Percentiles rank a stretch among this genome's conserved stretches.
Evolutionary conservation across 92 coral and sea anemone genomes (phyloP).

Genomic region (Paramuricea clavata): DNA sequence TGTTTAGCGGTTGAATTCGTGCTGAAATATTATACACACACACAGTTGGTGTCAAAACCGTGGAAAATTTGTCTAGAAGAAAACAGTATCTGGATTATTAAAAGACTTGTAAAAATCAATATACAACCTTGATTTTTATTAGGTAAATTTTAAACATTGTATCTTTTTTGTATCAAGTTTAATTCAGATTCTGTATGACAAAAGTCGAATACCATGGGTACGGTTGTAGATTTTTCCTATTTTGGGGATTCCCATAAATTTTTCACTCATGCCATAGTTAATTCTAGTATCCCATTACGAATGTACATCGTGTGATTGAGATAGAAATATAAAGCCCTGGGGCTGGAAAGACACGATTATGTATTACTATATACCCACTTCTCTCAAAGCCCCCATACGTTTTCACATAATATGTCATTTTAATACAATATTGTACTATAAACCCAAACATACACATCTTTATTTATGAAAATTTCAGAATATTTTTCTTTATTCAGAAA

Average conservation of each 20-base stretch:
- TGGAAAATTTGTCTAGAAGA: no score
- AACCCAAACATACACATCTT: background rate
- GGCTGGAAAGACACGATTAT: no score
- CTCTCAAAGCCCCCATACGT: background rate
- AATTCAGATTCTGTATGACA: background rate
- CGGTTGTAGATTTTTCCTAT: background rate
- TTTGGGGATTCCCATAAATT: background rate
- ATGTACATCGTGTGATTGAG: background rate
- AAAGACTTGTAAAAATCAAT: background rate
- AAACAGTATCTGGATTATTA: background rate
- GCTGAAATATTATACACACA: slow-evolving; percentile 14
- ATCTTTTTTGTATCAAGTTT: background rate
- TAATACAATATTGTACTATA: no score
- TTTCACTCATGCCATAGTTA: background rate
- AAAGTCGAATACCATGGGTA: background rate
- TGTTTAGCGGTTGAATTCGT: background rate
- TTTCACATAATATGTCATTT: no score
- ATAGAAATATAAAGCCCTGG: no score
- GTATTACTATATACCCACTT: background rate
- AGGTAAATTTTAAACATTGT: background rate
- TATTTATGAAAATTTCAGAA: background rate
- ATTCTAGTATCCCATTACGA: background rate
- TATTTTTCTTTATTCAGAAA: background rate
- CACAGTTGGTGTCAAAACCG: background rate
- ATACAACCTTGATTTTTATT: background rate